Base-by-base conservation (phyloP, 2,113 vertebrate genomes). In the Hyperoodon ampullatus region DNA sequence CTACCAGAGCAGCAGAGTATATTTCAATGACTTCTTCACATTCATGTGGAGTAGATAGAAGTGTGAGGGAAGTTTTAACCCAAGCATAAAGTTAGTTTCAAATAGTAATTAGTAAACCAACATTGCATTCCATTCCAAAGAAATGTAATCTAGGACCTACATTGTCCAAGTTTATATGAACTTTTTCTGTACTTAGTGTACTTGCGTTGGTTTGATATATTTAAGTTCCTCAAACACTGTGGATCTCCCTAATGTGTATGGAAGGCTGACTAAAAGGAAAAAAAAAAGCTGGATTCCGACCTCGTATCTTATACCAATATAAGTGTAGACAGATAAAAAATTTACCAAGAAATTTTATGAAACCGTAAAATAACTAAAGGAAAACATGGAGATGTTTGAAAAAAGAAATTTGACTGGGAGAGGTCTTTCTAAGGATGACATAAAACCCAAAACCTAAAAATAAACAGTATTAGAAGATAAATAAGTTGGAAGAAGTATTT, bases 151-250 rank as follows among this genome's bases (percentile, higher is more conserved):
- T 97, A 97, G 98, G 98, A 98, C 97, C 98, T 97, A 94, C 8
- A 66, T 98, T 97, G 97, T 98, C 97, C 97, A 97, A 97, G 96
- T 97, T 98, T 96, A 95, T 97, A 92, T 89, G 74, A 96, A 55
- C 97, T 88, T 98, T 96, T 96, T 97, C 15, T 98, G 88, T 98
- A 96, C 95, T 97, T 98, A 89, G 92, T 98, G 98, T 98, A 94
- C 97, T 97, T 1, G 95, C 88, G 82, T 96, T 96, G 96, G 85
- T 97, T 74, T 98, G 94, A 92, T 97, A 89, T 98, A 98, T 98
- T 98, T 98, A 98, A 98, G 97, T 98, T 98, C 90, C 90, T 97
- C 50, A 93, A 98, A 97, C 95, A 98, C 97, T 98, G 98, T 97
- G 97, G 96, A 94, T 98, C 35, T 96, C n/a, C 97, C 94, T 98